A percentile compares a stretch with the other conserved stretches of the same genome.
Conservation (phyloP, 1,140 invertebrate species). For the Hylyphantes graminicola region DNA sequence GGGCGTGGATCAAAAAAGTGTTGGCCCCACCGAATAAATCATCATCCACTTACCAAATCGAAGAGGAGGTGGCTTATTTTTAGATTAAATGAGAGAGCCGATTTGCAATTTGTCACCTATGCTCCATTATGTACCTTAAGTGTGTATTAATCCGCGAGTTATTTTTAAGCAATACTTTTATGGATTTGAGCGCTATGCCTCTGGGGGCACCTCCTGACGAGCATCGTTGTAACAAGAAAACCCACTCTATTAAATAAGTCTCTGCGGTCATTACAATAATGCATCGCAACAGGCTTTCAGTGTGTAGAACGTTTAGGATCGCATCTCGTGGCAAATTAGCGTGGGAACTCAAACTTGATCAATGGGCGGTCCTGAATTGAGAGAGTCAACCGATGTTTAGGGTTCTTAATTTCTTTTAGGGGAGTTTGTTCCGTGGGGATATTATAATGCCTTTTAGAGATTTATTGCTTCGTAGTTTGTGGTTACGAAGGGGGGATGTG, state of each 20-base stretch:
- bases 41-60: constrained; percentile 8
- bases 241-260: constrained; percentile 59
- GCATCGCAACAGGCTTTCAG: constrained; percentile 49
- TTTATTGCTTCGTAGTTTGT: too few species aligned
- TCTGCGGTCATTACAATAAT: constrained; percentile 53
- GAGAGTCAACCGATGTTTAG: too few species aligned
- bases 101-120: constrained; percentile 58
- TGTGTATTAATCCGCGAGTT: constrained; percentile 55
- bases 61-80: constrained; percentile 45
- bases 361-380: too few species aligned
- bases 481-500: too few species aligned
- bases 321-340: constrained; percentile 38
- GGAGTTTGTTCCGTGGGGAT: too few species aligned
- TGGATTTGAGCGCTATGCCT: constrained; percentile 22
- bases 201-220: constrained; percentile 18
- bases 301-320: neutral
- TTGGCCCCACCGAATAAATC: constrained; percentile 39
- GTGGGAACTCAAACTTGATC: constrained; percentile 42
- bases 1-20: constrained; percentile 30
- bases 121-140: constrained; percentile 56
- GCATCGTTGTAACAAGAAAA: constrained; percentile 53
- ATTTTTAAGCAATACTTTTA: constrained; percentile 50
- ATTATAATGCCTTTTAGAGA: too few species aligned
- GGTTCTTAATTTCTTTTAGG: too few species aligned
- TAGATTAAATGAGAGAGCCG: constrained; percentile 53